Evolutionary conservation across 1,140 invertebrate species (phyloP).

Genomic region (Drosophila rufa): DNA sequence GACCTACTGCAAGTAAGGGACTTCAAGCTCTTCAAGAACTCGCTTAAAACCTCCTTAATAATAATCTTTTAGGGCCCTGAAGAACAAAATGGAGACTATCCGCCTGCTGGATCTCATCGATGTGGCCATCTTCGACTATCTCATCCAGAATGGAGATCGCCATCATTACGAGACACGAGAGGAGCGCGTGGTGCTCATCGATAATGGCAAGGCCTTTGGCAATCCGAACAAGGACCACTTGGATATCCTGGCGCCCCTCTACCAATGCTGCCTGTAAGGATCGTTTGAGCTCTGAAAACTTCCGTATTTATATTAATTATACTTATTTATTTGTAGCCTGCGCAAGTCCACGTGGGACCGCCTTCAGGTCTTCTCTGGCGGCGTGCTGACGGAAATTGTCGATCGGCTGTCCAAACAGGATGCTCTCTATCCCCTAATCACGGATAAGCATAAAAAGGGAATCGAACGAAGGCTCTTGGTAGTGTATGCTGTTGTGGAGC

Average conservation of each 20-base stretch:
- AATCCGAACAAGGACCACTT: slow-evolving; percentile 93
- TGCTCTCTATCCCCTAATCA: slow-evolving; percentile 88
- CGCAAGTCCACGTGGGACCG: slow-evolving; percentile 89
- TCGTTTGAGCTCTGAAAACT: slow-evolving; percentile 10
- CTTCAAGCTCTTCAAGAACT: background rate
- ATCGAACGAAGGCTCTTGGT: slow-evolving; percentile 92
- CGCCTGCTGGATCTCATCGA: slow-evolving; percentile 94
- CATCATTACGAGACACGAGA: slow-evolving; percentile 95
- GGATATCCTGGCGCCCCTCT: slow-evolving; percentile 94
- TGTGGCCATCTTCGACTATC: slow-evolving; percentile 95
- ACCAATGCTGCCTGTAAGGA: slow-evolving; percentile 95
- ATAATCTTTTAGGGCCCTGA: slow-evolving; percentile 85
- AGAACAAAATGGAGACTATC: slow-evolving; percentile 86
- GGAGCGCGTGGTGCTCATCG: slow-evolving; percentile 92
- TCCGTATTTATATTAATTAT: slow-evolving; percentile 45
- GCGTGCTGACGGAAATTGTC: slow-evolving; percentile 87
- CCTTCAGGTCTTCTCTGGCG: slow-evolving; percentile 89
- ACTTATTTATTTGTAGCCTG: slow-evolving; percentile 86
- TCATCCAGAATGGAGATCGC: slow-evolving; percentile 97
- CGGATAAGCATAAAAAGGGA: slow-evolving; percentile 90
- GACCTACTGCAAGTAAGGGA: slow-evolving; percentile 90
- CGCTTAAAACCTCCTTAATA: background rate
- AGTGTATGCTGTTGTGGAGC: slow-evolving; percentile 90
- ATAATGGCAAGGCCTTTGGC: slow-evolving; percentile 97
- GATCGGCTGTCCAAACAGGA: slow-evolving; percentile 85